Evolutionary conservation across 2,113 vertebrate species (phyloP).

Genomic region (Poeciliopsis retropinna): DNA sequence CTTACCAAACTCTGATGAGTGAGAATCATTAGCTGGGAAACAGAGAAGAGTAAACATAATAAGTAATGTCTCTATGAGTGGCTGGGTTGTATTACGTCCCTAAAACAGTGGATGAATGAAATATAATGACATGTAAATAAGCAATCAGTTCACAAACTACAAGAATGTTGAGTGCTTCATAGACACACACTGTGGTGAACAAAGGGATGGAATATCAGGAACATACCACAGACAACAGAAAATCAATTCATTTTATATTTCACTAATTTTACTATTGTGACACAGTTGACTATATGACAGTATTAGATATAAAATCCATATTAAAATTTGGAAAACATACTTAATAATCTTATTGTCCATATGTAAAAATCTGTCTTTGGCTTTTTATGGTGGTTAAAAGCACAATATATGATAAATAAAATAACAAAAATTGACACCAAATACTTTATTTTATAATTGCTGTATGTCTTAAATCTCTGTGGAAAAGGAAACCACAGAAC

Average conservation of each 20-base stretch:
- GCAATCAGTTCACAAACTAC: background rate
- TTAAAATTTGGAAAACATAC: too few relatives aligned
- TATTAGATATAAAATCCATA: background rate
- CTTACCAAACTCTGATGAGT: slow-evolving; percentile 94
- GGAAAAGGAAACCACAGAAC: too few relatives aligned
- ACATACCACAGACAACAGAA: background rate
- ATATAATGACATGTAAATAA: background rate
- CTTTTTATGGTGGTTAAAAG: too few relatives aligned
- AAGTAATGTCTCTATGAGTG: background rate
- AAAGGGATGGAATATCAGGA: background rate
- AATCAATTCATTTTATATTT: background rate
- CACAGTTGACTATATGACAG: background rate
- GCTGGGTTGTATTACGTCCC: background rate
- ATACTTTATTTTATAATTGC: too few relatives aligned
- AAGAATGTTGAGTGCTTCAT: background rate
- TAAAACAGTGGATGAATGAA: background rate
- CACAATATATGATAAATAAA: too few relatives aligned
- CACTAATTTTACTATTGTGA: background rate
- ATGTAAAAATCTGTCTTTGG: too few relatives aligned
- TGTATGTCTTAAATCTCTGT: background rate
- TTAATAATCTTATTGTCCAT: too few relatives aligned
- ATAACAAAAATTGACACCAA: too few relatives aligned
- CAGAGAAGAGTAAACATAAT: slow-evolving; percentile 25
- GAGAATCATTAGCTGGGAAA: slow-evolving; percentile 88
- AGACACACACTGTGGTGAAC: background rate